Conservation (phyloP, 1,140 invertebrate species). For the Aporrectodea caliginosa region DNA sequence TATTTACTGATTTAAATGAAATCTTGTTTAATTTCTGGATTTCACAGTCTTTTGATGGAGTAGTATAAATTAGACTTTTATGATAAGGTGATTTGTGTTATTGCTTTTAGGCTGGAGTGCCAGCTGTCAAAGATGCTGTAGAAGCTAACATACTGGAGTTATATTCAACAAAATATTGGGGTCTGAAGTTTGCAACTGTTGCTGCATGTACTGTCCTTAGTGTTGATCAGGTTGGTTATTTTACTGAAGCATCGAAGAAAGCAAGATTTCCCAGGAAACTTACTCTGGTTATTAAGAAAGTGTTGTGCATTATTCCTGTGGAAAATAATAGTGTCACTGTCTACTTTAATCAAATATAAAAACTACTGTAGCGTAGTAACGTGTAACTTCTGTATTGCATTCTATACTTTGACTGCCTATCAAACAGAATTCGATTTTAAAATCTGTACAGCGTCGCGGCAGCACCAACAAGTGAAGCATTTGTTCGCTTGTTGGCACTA, state of each 20-base stretch:
- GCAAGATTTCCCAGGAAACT: background rate
- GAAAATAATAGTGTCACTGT: background rate
- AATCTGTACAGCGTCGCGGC: too few species aligned
- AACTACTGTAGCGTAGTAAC: too few species aligned
- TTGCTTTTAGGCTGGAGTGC: slow-evolving; percentile 56
- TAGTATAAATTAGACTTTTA: too few species aligned
- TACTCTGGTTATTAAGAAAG: background rate
- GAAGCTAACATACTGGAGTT: slow-evolving; percentile 63
- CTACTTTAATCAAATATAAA: background rate
- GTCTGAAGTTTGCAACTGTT: slow-evolving; percentile 87
- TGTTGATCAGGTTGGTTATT: slow-evolving; percentile 69
- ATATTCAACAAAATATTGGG: slow-evolving; percentile 86
- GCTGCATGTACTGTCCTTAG: slow-evolving; percentile 89
- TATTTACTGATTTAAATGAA: too few species aligned
- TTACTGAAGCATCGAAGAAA: background rate
- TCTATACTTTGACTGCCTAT: too few species aligned
- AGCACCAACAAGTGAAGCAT: too few species aligned
- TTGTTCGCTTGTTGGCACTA: too few species aligned
- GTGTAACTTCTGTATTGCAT: too few species aligned
- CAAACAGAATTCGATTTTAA: too few species aligned
- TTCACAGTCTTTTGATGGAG: too few species aligned
- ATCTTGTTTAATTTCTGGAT: too few species aligned
- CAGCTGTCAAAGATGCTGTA: slow-evolving; percentile 68
- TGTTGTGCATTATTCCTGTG: background rate
- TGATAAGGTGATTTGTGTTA: too few species aligned